Evolutionary conservation across 2,797 vertebrate species (phyloP), one percentile per base, ranked within the genome.

Genomic region (Microctenopoma steveboyesi): DNA sequence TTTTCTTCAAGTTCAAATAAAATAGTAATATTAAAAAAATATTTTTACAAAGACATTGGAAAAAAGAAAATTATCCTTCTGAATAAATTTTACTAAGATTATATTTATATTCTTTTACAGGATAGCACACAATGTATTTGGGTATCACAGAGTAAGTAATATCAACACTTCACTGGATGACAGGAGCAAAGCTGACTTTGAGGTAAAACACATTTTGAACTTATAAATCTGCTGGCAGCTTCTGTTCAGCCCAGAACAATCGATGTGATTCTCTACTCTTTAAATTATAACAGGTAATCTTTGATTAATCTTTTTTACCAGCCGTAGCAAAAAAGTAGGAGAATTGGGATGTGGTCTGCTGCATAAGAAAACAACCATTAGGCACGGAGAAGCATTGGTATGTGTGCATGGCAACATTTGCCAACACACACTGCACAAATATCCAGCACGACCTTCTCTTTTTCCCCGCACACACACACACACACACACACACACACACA

Each of bases 361-460:
- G 58, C 82, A 74, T 81, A 69, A 78, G 51, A 90, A 91, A 91
- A 89, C 72, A 91, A 39, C 60, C 61, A 69, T 73, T 83, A 49
- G 69, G 64, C 75, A 72, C 16, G 35, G 33, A 84, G 76, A 54
- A 55, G 56, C 78, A 63, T n/a, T 33, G 22, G 54, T 56, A 62
- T 35, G 64, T 42, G 42, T 53, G 60, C 61, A 60, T 11, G 64
- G 61, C 1, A 33, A 64, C 62, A 54, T 63, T 51, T 61, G 73
- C 78, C 75, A 84, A 72, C 27, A 71, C 33, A 79, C 68, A 57
- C 74, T 69, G 64, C 57, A 59, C 45, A 70, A 76, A 75, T 61
- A 72, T 66, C 46, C 70, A 76, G 59, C 15, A 9, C 70, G 75
- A 82, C 75, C 83, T 75, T 64, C 47, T 61, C 55, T 27, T 45